A percentile compares a stretch with the other conserved stretches of the same genome.
These are phyloP conservation scores for Microplitis deprimator DNA, from an alignment of 2,888 invertebrate genomes.

Conservation along the genomic window DNA sequence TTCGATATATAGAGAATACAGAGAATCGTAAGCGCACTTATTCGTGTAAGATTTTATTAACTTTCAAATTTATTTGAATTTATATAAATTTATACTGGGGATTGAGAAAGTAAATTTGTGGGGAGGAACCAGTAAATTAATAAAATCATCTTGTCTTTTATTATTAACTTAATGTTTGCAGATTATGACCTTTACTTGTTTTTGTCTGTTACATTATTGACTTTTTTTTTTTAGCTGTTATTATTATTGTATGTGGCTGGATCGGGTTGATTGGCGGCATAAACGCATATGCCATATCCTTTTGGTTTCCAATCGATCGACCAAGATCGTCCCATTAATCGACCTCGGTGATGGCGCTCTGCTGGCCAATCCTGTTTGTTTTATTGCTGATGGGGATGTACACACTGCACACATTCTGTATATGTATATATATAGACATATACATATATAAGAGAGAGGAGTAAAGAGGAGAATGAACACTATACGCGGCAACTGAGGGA, in stretches of 20 bases:
- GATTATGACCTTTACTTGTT: too few relatives aligned
- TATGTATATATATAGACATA: background rate
- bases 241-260: background rate
- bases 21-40: background rate
- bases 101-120: too few relatives aligned
- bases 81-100: too few relatives aligned
- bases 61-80: background rate
- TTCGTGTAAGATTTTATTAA: background rate
- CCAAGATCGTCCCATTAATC: constrained; percentile 32
- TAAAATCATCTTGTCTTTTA: too few relatives aligned
- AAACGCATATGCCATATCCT: constrained; percentile 25
- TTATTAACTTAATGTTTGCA: too few relatives aligned
- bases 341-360: constrained; percentile 16
- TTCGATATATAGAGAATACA: constrained; percentile 10
- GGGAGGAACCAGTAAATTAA: too few relatives aligned
- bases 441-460: background rate
- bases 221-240: too few relatives aligned
- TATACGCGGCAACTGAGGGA: constrained; percentile 16
- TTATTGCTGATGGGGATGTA: constrained; percentile 19
- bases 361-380: constrained; percentile 19
- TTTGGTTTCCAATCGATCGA: constrained; percentile 29
- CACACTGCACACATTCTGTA: background rate
- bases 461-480: constrained; percentile 20
- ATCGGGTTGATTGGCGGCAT: constrained; percentile 20
- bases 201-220: too few relatives aligned